phyloP scores from a whole-genome alignment of 2,888 invertebrate species.

The Noctua fimbriata region DNA sequence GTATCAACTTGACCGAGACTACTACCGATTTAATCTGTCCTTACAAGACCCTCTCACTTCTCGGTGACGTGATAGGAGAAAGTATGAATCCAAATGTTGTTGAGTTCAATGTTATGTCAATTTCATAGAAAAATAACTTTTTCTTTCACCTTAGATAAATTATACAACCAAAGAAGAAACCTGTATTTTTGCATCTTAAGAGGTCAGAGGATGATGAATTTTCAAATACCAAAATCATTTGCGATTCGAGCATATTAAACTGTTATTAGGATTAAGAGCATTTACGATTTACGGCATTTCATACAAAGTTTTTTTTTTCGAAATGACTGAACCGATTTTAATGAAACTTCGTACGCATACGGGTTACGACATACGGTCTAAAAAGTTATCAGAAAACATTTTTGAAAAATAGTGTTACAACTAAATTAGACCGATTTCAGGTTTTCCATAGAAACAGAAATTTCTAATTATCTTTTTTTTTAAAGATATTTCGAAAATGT shows the following conservation, averaged over 20 bases:
- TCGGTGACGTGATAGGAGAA: slow-evolving; percentile 20
- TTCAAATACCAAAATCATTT: background rate
- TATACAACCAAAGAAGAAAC: background rate
- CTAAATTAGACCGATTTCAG: too few relatives aligned
- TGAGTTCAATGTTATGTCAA: background rate
- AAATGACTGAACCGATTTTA: too few relatives aligned
- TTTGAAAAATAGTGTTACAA: too few relatives aligned
- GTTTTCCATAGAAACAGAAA: too few relatives aligned
- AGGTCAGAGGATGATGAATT: background rate
- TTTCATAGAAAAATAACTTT: background rate
- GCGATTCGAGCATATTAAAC: background rate
- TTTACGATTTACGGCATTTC: too few relatives aligned
- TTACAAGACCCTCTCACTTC: background rate
- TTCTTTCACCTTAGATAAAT: background rate
- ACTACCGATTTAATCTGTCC: background rate
- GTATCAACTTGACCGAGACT: background rate
- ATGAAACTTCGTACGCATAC: too few relatives aligned
- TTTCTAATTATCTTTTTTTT: too few relatives aligned
- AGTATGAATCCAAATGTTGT: slow-evolving; percentile 7
- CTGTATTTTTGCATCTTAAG: background rate
- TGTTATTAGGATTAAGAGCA: background rate
- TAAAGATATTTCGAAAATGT: too few relatives aligned
- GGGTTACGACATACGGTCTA: too few relatives aligned
- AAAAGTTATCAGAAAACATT: too few relatives aligned
- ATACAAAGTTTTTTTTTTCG: too few relatives aligned